phyloP scores from a whole-genome alignment of 2,113 vertebrate genomes.

The pig (Sus scrofa) region T2T-Sscrofa CM000815.6:97335501-97336000 shows the following conservation, averaged over 20 bases:
- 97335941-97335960: too few relatives aligned
- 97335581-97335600: background rate
- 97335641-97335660: background rate
- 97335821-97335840: background rate
- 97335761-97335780: background rate
- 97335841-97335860: background rate
- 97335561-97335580: background rate
- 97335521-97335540: background rate
- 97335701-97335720: background rate
- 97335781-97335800: background rate
- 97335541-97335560: constrained; percentile 6
- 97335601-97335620: background rate
- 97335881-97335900: too few relatives aligned
- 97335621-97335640: background rate
- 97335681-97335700: background rate
- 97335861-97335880: too few relatives aligned
- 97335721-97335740: background rate
- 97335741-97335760: background rate
- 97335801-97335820: background rate
- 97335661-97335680: background rate
- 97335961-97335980: too few relatives aligned
- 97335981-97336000: too few relatives aligned
- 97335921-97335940: too few relatives aligned
- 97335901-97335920: too few relatives aligned
- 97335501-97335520: background rate